phyloP scores from a whole-genome alignment of 2,797 vertebrate genomes.

The Sebastes steindachneri region DNA sequence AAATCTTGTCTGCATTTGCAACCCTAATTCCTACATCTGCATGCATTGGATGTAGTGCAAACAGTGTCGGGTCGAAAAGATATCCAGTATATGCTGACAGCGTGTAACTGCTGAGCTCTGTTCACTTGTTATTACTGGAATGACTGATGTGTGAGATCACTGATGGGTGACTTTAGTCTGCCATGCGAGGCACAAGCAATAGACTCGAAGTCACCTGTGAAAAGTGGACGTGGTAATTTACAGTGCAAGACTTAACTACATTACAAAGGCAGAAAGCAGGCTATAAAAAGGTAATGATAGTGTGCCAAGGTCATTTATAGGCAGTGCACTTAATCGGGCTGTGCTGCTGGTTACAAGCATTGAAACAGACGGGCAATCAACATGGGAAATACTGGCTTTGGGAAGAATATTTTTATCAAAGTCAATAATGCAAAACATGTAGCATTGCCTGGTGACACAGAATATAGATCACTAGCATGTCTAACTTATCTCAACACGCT shows the following conservation, averaged over 20 bases:
- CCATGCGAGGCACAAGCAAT: slow-evolving; percentile 12
- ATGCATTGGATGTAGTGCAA: slow-evolving; percentile 43
- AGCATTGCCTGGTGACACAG: slow-evolving; percentile 20
- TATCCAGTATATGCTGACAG: slow-evolving; percentile 17
- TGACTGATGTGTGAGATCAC: slow-evolving; percentile 24
- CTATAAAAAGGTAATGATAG: slow-evolving; percentile 58
- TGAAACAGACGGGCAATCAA: slow-evolving; percentile 38
- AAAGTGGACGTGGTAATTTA: slow-evolving; percentile 45
- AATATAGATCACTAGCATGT: slow-evolving; percentile 42
- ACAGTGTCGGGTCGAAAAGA: slow-evolving; percentile 25
- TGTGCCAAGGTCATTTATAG: slow-evolving; percentile 67
- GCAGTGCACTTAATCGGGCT: slow-evolving; percentile 50
- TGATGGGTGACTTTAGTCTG: slow-evolving; percentile 24
- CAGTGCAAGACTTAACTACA: slow-evolving; percentile 29
- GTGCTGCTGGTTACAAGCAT: slow-evolving; percentile 40
- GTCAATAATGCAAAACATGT: slow-evolving; percentile 68
- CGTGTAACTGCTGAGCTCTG: slow-evolving; percentile 15
- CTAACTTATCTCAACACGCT: slow-evolving; percentile 23
- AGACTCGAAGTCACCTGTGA: slow-evolving; percentile 43
- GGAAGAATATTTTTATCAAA: slow-evolving; percentile 46
- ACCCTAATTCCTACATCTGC: slow-evolving; percentile 51
- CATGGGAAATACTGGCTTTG: slow-evolving; percentile 37
- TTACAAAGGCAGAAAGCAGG: slow-evolving; percentile 46
- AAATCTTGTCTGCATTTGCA: slow-evolving; percentile 49
- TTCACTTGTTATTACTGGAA: slow-evolving; percentile 14